These are phyloP conservation scores for Herminia tarsipennalis DNA, from an alignment of 2,888 invertebrate genomes.

Conservation along the genomic window DNA sequence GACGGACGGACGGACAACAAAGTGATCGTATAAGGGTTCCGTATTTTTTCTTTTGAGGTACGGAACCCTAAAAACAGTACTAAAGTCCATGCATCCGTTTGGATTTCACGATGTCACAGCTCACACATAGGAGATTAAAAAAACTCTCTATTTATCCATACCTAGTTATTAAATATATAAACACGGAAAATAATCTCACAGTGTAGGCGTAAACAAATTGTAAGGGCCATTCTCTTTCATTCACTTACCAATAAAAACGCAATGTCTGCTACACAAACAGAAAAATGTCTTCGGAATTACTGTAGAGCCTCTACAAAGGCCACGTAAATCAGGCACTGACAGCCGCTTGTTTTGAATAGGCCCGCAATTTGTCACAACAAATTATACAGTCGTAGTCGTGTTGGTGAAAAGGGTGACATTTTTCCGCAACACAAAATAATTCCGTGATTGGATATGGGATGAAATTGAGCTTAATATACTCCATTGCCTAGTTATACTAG, in stretches of 20 bases:
- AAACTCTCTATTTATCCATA: too few relatives aligned
- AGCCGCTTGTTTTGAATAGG: constrained; percentile 67
- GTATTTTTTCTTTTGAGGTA: too few relatives aligned
- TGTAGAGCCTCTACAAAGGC: constrained; percentile 39
- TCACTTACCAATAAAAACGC: constrained; percentile 21
- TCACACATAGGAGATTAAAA: too few relatives aligned
- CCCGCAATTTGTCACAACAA: constrained; percentile 71
- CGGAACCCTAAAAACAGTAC: too few relatives aligned
- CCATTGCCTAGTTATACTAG: too few relatives aligned
- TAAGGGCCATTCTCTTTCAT: background rate
- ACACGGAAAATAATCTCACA: too few relatives aligned
- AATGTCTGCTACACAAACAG: constrained; percentile 32
- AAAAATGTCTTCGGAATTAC: constrained; percentile 47
- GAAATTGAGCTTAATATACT: constrained; percentile 53
- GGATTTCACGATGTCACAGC: too few relatives aligned
- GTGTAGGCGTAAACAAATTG: too few relatives aligned
- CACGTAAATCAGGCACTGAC: constrained; percentile 58
- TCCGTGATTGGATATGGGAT: constrained; percentile 45
- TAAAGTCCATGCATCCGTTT: too few relatives aligned
- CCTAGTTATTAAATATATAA: too few relatives aligned
- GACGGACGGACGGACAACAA: too few relatives aligned
- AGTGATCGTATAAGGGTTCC: too few relatives aligned
- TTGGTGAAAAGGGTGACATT: constrained; percentile 65
- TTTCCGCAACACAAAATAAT: constrained; percentile 49
- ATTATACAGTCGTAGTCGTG: constrained; percentile 69